phyloP scores from a whole-genome alignment of 2,888 invertebrate genomes.

The Barypeithes pellucidus region DNA sequence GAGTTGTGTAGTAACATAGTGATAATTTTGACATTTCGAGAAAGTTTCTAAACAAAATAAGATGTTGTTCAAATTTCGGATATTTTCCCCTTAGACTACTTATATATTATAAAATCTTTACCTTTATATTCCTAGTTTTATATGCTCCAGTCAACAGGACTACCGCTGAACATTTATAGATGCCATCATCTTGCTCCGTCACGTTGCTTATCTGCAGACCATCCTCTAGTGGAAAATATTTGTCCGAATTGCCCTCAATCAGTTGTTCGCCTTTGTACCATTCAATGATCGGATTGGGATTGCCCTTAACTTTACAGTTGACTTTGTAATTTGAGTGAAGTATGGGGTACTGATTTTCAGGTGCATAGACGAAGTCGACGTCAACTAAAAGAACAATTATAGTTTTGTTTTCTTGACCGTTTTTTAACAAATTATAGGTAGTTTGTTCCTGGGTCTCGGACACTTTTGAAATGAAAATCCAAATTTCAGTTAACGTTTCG shows the following conservation, averaged over 20 bases:
- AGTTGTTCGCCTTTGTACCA: conserved; percentile 87
- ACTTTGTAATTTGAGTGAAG: conserved; percentile 84
- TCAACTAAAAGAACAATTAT: conserved; percentile 77
- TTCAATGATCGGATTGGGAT: conserved; percentile 88
- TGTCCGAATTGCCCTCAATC: conserved; percentile 78
- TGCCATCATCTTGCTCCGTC: conserved; percentile 87
- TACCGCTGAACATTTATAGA: conserved; percentile 90
- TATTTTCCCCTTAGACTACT: too few species aligned
- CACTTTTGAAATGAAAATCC: too few species aligned
- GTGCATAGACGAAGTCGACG: conserved; percentile 89
- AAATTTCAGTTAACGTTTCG: too few species aligned
- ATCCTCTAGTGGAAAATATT: conserved; percentile 83
- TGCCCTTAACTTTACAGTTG: conserved; percentile 88
- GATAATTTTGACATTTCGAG: too few species aligned
- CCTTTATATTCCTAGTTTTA: conserved; percentile 83
- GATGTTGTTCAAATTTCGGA: too few species aligned
- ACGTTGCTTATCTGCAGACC: conserved; percentile 86
- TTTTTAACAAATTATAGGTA: too few species aligned
- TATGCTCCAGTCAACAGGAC: conserved; percentile 87
- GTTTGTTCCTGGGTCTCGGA: too few species aligned
- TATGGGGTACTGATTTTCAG: conserved; percentile 86
- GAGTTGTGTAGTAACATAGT: too few species aligned
- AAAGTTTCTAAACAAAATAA: too few species aligned
- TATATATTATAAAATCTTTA: too few species aligned
- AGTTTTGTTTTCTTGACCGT: too few species aligned